Base-by-base conservation (phyloP, 2,113 vertebrate species). In the Perca flavescens region DNA sequence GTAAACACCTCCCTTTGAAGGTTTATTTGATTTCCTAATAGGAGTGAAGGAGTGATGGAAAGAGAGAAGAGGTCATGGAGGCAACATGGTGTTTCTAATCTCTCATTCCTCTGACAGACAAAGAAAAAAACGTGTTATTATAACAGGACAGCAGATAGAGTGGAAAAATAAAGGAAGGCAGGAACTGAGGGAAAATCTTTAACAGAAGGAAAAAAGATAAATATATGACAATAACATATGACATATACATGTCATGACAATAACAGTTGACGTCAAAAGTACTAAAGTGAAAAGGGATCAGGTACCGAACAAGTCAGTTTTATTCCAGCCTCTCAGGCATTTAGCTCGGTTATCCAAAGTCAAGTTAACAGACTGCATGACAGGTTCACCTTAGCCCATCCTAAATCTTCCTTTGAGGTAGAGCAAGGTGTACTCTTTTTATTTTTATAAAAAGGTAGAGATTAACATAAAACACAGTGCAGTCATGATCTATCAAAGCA, bases 11-110 rank as follows among this genome's bases (percentile, higher is more conserved):
- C 54, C 53, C 60, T 58, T n/a, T 16, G 62, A 73, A 67, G 66
- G 74, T 78, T 89, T 86, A 83, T 86, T 83, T 84, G 72, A 76
- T 83, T 76, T 70, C 49, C 50, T 54, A 46, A 60, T 62, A 56
- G 40, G 40, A 71, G 28, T 47, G 66, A 61, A 34, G 46, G 46
- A 77, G 34, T 43, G 66, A 73, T 22, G 47, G 56, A 67, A 19
- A 68, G 61, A 78, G 36, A 80, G 36, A 74, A 16, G 79, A 64
- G 81, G 43, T 73, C 68, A 81, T 47, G 17, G 19, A 83, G 47
- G 70, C 58, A 53, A 61, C 14, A 1, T n/a, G 14, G 8, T 72
- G 47, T 15, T 74, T 82, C 3, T 61, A 77, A 62, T 73, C n/a
- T 34, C n/a, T 61, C 60, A 46, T 50, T 77, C 28, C 50, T 63